Evolutionary conservation across 1,140 invertebrate genomes (phyloP).

Genomic region (Camponotus vicinus): DNA sequence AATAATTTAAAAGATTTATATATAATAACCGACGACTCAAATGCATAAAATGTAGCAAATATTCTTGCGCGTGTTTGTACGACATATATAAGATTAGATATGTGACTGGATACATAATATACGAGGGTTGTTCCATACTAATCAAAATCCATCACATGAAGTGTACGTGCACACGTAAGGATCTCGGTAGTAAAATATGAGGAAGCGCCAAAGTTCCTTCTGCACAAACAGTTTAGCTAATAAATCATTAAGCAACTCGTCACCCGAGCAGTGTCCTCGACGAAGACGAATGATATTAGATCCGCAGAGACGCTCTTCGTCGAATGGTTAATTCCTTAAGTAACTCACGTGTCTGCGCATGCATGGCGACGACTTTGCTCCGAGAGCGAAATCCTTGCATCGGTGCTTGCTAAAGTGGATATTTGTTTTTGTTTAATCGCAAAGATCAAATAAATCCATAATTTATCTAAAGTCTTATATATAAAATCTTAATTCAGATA

Average conservation of each 20-base stretch:
- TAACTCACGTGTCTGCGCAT: conserved; percentile 50
- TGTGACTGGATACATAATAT: not conserved
- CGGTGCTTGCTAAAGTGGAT: not conserved
- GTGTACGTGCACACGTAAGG: not conserved
- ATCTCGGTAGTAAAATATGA: not conserved
- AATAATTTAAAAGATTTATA: not conserved
- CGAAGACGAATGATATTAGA: conserved; percentile 62
- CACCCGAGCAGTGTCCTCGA: conserved; percentile 34
- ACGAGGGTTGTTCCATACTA: not conserved
- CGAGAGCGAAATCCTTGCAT: conserved; percentile 19
- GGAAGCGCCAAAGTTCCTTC: not conserved
- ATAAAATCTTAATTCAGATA: too few relatives aligned
- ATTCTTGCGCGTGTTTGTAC: not conserved
- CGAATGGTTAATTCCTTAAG: conserved; percentile 48
- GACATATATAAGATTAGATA: not conserved
- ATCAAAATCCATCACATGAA: conserved; percentile 34
- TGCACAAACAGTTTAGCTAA: conserved; percentile 45
- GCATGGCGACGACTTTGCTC: conserved; percentile 35
- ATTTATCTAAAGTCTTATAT: too few relatives aligned
- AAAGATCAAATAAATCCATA: not conserved
- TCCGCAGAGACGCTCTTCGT: conserved; percentile 41
- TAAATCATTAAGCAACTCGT: conserved; percentile 65
- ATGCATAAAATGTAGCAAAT: not conserved
- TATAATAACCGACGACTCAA: not conserved
- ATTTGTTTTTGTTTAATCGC: conserved; percentile 8